Evolutionary conservation across 1,140 invertebrate genomes (phyloP).

Genomic region (Eriocheir sinensis): DNA sequence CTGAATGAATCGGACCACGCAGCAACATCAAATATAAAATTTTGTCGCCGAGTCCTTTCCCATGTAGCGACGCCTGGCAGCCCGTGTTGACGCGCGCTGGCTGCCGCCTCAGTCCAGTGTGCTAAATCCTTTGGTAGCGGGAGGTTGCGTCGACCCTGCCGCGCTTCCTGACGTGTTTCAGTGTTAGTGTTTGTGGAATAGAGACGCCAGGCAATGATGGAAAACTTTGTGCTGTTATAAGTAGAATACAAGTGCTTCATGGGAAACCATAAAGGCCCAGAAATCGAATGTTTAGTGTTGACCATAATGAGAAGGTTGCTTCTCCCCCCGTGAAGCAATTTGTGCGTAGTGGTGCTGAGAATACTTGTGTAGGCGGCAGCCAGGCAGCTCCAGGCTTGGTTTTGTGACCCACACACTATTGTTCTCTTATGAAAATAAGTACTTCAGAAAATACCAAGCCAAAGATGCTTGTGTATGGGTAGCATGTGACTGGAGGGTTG

Average conservation of each 20-base stretch:
- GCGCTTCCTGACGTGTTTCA: slow-evolving; percentile 24
- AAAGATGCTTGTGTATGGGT: not conserved
- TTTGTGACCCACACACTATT: not conserved
- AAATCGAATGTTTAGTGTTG: slow-evolving; percentile 20
- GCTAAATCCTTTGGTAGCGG: not conserved
- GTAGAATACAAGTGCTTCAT: not conserved
- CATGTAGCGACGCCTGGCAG: not conserved
- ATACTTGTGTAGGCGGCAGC: slow-evolving; percentile 37
- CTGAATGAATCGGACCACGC: not conserved
- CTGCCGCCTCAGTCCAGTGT: not conserved
- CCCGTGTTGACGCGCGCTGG: not conserved
- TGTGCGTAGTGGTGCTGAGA: slow-evolving; percentile 41
- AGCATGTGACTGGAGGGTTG: not conserved
- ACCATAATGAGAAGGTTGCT: slow-evolving; percentile 40
- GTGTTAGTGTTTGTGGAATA: slow-evolving; percentile 30
- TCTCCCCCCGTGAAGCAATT: slow-evolving; percentile 41
- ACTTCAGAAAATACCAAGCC: not conserved
- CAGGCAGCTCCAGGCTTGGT: not conserved
- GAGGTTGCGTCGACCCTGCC: not conserved
- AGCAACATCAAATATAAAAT: no score
- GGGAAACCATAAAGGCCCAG: not conserved
- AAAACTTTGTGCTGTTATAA: not conserved
- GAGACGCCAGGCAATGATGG: not conserved
- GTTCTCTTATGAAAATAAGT: not conserved
- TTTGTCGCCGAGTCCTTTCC: no score